A percentile compares a stretch with the other conserved stretches of the same genome.
Evolutionary conservation across 2,888 invertebrate species (phyloP).

Genomic region (Leuctra nigra): DNA sequence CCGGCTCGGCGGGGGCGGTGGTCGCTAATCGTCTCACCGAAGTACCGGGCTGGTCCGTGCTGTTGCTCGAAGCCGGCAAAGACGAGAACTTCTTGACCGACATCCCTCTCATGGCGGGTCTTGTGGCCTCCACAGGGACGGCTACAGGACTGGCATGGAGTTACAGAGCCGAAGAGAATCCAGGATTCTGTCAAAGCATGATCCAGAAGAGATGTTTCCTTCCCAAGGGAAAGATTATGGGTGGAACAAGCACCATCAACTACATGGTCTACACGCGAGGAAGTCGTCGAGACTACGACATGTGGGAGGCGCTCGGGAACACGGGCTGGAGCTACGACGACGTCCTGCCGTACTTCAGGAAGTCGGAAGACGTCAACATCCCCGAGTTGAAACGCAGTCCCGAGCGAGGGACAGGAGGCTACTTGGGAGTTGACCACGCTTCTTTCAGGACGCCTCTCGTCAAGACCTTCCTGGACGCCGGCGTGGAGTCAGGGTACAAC

Average conservation of each 20-base stretch:
- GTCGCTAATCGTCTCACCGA: constrained; percentile 72
- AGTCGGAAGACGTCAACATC: constrained; percentile 45
- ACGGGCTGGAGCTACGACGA: constrained; percentile 29
- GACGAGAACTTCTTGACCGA: constrained; percentile 73
- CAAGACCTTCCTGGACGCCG: constrained; percentile 58
- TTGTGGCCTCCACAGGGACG: neutral
- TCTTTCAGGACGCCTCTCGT: constrained; percentile 57
- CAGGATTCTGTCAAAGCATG: constrained; percentile 35
- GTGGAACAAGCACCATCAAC: constrained; percentile 39
- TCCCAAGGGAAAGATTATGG: constrained; percentile 67
- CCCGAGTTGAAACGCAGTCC: constrained; percentile 51
- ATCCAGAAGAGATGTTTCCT: constrained; percentile 17
- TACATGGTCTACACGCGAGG: constrained; percentile 42
- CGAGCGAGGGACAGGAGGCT: constrained; percentile 61
- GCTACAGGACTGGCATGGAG: neutral
- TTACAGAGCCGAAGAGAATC: neutral
- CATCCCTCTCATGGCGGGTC: constrained; percentile 61
- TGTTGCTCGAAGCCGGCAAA: constrained; percentile 70
- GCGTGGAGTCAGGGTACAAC: constrained; percentile 60
- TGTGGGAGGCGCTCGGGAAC: constrained; percentile 36
- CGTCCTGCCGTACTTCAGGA: constrained; percentile 15
- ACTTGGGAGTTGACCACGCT: constrained; percentile 59
- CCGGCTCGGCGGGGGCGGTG: constrained; percentile 58
- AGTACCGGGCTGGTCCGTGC: constrained; percentile 57
- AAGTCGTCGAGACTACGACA: constrained; percentile 38